Evolutionary conservation across 1,140 invertebrate genomes (phyloP).

Genomic region (Micrasema minimum): DNA sequence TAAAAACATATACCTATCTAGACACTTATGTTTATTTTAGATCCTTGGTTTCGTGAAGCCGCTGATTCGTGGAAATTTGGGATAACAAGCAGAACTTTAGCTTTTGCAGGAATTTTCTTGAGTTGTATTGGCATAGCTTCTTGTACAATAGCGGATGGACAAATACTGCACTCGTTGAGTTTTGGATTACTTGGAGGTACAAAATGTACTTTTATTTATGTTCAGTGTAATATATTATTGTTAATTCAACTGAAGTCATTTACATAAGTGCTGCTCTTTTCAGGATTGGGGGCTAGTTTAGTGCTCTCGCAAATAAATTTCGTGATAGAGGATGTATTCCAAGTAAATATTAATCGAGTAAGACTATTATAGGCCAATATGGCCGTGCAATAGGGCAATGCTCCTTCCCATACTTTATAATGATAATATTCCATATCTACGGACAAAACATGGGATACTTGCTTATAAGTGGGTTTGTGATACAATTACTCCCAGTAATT

Average conservation of each 20-base stretch:
- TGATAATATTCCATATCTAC: slow-evolving; percentile 60
- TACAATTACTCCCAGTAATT: slow-evolving; percentile 61
- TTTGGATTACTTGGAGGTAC: slow-evolving; percentile 61
- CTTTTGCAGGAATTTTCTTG: slow-evolving; percentile 57
- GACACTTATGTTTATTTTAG: slow-evolving; percentile 56
- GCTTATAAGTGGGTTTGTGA: slow-evolving; percentile 58
- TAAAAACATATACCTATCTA: too few relatives aligned
- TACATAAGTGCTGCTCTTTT: slow-evolving; percentile 51
- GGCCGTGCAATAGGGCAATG: slow-evolving; percentile 62
- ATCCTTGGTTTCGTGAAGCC: slow-evolving; percentile 64
- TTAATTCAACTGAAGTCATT: too few relatives aligned
- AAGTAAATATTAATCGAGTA: slow-evolving; percentile 58
- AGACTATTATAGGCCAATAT: slow-evolving; percentile 58
- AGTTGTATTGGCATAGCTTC: slow-evolving; percentile 56
- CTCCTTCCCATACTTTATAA: slow-evolving; percentile 61
- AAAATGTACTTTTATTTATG: background rate
- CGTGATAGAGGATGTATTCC: slow-evolving; percentile 62
- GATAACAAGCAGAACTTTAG: slow-evolving; percentile 59
- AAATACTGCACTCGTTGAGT: slow-evolving; percentile 56
- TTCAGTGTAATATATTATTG: background rate
- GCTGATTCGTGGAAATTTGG: slow-evolving; percentile 63
- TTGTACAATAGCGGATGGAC: slow-evolving; percentile 56
- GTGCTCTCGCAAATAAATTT: slow-evolving; percentile 63
- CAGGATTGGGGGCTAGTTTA: slow-evolving; percentile 63
- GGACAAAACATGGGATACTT: slow-evolving; percentile 59